Base-by-base conservation (phyloP, 2,797 vertebrate species). In the Petrocephalus schoutedeni region DNA sequence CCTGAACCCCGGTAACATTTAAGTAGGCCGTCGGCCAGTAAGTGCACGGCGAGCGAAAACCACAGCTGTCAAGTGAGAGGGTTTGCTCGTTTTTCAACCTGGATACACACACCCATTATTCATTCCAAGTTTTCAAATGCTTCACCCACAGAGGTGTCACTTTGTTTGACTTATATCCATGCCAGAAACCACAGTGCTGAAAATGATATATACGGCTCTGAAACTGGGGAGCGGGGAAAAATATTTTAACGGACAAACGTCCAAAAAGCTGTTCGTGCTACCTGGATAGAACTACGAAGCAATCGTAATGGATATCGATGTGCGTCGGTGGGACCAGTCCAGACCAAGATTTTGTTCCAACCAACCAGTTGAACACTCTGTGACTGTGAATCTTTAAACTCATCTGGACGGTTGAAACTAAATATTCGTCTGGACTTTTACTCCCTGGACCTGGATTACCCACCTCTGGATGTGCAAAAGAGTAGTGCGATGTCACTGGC, bases 121-220 rank as follows among this genome's bases (percentile, higher is more conserved):
- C 84, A 86, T 86, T 86, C 84, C 84, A 19, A 36, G 54, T 86
- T 86, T 86, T 58, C 84, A 86, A 83, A 86, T 32, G 32, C 53
- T n/a, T 58, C 32, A 41, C 58, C 59, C 59, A 53, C 58, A 67
- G 36, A 64, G 59, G 58, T 86, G 59, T 86, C 59, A 64, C 45
- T 51, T 86, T 64, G 6, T 86, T 86, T 86, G 58, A 86, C 85
- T 67, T 64, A 86, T 67, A 45, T 64, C 59, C 85, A 49, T 14
- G 85, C 19, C 36, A 86, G 85, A 86, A 49, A 86, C 16, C 59
- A 51, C 85, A 49, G 58, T 6, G 59, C 9, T 16, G 85, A 86
- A 86, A 86, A 36, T 59, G 84, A 86, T 86, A 59, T 58, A 86
- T 86, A 59, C 21, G 54, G 4, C 53, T 54, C 53, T 58, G 84